A percentile compares a stretch with the other conserved stretches of the same genome.
Conservation (phyloP, 1,140 invertebrate species). For the Chironomus tepperi region DNA sequence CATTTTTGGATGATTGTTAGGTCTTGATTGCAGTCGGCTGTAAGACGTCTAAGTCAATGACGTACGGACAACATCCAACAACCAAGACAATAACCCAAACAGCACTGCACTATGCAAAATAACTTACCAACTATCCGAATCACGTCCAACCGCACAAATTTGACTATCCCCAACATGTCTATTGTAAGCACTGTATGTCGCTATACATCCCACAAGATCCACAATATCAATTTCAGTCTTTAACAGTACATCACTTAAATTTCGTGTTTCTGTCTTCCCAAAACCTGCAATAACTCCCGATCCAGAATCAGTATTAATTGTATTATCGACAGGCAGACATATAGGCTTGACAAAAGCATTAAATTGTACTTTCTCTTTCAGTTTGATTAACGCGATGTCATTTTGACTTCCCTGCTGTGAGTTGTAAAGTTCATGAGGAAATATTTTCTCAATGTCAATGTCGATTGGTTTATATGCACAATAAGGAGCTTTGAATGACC, state of each 20-base stretch:
- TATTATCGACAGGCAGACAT: constrained; percentile 49
- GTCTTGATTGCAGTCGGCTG: too few relatives aligned
- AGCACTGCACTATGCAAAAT: neutral
- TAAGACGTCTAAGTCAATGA: too few relatives aligned
- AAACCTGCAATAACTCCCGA: neutral
- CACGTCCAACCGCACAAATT: neutral
- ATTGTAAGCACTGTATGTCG: neutral
- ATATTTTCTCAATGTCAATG: neutral
- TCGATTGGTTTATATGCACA: neutral
- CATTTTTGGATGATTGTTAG: too few relatives aligned
- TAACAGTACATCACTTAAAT: neutral
- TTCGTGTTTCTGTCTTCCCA: neutral
- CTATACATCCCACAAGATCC: neutral
- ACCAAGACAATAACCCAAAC: too few relatives aligned
- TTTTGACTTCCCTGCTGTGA: constrained; percentile 41
- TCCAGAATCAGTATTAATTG: neutral
- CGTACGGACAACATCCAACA: too few relatives aligned
- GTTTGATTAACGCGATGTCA: constrained; percentile 64
- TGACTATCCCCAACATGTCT: neutral
- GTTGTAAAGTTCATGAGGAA: neutral
- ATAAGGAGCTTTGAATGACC: neutral
- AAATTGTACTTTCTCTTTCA: constrained; percentile 57
- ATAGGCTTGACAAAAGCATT: constrained; percentile 70
- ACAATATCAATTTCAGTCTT: neutral
- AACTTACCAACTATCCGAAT: neutral